Conservation (phyloP, 2,797 vertebrate genomes). For the Hirundo rustica region DNA sequence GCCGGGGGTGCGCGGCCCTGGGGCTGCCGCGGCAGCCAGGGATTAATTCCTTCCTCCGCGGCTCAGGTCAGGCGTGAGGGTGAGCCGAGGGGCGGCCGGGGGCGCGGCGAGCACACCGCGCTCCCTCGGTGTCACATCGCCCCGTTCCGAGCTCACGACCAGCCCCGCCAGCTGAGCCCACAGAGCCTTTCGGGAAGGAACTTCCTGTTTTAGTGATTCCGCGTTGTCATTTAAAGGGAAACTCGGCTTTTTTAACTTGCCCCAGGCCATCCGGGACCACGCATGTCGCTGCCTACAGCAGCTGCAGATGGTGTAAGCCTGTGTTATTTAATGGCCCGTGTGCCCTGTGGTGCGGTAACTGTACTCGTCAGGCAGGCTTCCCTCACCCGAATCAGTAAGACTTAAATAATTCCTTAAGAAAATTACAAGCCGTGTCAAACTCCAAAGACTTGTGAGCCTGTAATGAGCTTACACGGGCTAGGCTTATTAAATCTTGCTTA, state of each 20-base stretch:
- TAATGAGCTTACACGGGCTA: neutral
- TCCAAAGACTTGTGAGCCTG: neutral
- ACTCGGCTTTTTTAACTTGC: neutral
- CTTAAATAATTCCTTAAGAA: neutral
- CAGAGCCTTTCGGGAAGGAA: neutral
- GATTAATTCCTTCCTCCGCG: accelerated
- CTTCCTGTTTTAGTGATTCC: neutral
- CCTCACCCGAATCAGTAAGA: neutral
- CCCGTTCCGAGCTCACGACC: accelerated
- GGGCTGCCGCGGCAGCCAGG: accelerated
- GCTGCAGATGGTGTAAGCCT: neutral
- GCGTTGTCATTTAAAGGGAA: neutral
- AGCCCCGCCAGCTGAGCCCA: neutral
- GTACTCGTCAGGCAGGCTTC: neutral
- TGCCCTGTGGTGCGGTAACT: neutral
- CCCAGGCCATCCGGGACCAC: accelerated
- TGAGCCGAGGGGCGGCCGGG: accelerated
- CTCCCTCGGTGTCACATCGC: accelerated
- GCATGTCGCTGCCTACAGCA: neutral
- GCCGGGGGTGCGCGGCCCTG: neutral
- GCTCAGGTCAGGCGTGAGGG: neutral
- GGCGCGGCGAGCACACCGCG: neutral
- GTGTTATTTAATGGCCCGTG: neutral
- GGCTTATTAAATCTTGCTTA: neutral
- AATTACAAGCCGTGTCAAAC: neutral